phyloP scores from a whole-genome alignment of 2,113 vertebrate species.

The Pyrgilauda ruficollis region DNA sequence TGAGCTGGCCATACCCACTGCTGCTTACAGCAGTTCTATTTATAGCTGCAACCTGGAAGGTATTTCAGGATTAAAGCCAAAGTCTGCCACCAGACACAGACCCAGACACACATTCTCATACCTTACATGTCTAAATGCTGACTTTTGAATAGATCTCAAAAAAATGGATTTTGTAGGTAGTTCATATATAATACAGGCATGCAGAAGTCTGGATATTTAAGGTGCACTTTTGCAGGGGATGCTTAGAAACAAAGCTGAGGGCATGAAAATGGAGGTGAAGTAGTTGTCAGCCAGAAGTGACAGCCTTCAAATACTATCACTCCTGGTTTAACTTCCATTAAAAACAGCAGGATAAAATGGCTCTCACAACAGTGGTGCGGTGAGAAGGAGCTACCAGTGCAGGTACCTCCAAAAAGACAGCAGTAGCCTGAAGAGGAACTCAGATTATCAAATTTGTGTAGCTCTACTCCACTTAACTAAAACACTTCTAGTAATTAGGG shows the following conservation, averaged over 20 bases:
- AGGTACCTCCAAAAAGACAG: not conserved
- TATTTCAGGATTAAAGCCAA: not conserved
- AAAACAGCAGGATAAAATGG: not conserved
- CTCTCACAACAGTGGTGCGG: not conserved
- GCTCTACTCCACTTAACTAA: not conserved
- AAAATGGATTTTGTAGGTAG: not conserved
- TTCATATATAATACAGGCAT: not conserved
- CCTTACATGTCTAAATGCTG: not conserved
- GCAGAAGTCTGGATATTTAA: not conserved
- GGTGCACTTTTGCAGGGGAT: not conserved
- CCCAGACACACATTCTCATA: not conserved
- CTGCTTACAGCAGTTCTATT: not conserved
- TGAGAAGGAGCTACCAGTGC: not conserved
- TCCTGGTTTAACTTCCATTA: not conserved
- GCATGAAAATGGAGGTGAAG: not conserved
- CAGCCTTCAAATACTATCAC: not conserved
- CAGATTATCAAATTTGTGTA: not conserved
- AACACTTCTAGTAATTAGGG: not conserved
- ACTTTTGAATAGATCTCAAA: not conserved
- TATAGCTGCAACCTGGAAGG: not conserved
- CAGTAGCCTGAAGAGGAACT: not conserved
- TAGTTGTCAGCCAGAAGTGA: not conserved
- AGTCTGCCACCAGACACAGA: not conserved
- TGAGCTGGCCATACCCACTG: not conserved
- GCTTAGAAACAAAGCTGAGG: not conserved